These are phyloP conservation scores for Seira ritae DNA, from an alignment of 2,888 invertebrate genomes.

Conservation along the genomic window DNA sequence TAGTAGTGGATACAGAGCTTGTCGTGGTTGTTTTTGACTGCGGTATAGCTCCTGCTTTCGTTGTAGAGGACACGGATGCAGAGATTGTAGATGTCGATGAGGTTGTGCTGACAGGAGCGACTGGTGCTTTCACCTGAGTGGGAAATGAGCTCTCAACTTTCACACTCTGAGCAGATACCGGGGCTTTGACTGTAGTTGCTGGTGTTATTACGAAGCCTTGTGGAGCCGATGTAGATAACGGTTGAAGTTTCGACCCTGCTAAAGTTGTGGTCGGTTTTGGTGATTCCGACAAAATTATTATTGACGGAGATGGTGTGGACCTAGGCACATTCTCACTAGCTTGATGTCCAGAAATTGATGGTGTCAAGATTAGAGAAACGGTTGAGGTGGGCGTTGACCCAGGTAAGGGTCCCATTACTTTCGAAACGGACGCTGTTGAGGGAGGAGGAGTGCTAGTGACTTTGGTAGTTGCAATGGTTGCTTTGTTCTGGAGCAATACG, in stretches of 20 bases:
- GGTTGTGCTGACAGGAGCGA: not conserved
- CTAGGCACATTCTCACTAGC: conserved; percentile 21
- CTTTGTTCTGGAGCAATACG: no score
- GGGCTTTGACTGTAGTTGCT: conserved; percentile 22
- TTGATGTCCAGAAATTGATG: conserved; percentile 5
- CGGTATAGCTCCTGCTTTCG: not conserved
- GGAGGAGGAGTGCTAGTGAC: no score
- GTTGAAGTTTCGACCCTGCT: conserved; percentile 17
- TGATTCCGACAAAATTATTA: conserved; percentile 49
- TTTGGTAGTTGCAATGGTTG: no score
- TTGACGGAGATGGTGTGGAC: conserved; percentile 32
- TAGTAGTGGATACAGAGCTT: not conserved
- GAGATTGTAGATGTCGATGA: not conserved
- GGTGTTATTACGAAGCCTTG: conserved; percentile 28
- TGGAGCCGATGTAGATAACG: not conserved
- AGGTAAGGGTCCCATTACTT: no score
- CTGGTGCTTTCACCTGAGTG: not conserved
- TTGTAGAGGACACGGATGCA: not conserved
- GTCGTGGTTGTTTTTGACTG: not conserved
- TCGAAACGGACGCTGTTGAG: no score
- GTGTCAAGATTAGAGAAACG: conserved; percentile 30
- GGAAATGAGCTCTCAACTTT: not conserved
- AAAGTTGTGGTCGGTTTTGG: conserved; percentile 24
- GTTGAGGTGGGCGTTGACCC: not conserved
- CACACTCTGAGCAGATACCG: no score